Conservation (phyloP, 2,888 invertebrate genomes). For the Cremastinae sp. region DNA sequence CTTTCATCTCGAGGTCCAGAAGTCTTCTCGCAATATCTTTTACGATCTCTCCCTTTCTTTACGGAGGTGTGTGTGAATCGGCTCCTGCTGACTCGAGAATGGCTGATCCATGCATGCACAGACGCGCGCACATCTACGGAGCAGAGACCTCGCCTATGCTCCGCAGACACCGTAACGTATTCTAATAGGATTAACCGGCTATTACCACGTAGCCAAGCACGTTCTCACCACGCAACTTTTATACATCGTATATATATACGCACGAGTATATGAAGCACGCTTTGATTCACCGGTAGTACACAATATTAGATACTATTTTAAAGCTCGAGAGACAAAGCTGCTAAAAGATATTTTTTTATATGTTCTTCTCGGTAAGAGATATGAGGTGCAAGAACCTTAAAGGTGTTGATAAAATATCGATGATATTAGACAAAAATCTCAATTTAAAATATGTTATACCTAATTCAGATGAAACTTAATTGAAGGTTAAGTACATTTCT, state of each 20-base stretch:
- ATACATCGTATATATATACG: constrained; percentile 12
- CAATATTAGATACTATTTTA: neutral
- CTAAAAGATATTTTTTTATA: constrained; percentile 30
- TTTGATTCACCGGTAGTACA: constrained; percentile 11
- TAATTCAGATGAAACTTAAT: no score
- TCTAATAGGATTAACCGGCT: constrained; percentile 74
- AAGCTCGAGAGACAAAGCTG: constrained; percentile 65
- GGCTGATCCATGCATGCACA: no score
- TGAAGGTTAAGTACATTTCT: no score
- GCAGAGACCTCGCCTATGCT: constrained; percentile 61
- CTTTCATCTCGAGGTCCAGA: constrained; percentile 46
- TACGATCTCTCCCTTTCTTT: constrained; percentile 18
- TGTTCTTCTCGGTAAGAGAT: constrained; percentile 64
- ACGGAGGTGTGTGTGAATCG: constrained; percentile 44
- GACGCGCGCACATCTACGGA: constrained; percentile 49
- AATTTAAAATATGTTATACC: no score
- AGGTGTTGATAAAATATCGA: no score
- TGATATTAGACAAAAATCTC: no score
- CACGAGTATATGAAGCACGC: constrained; percentile 1
- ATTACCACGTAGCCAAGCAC: constrained; percentile 69
- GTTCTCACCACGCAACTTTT: constrained; percentile 61
- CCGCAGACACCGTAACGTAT: constrained; percentile 70
- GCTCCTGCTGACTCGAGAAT: constrained; percentile 48
- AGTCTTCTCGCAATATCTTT: constrained; percentile 52
- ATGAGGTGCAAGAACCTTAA: no score